Evolutionary conservation across 2,888 invertebrate species (phyloP), one percentile per base, ranked within the genome.

Genomic region (Microctonus hyperodae): DNA sequence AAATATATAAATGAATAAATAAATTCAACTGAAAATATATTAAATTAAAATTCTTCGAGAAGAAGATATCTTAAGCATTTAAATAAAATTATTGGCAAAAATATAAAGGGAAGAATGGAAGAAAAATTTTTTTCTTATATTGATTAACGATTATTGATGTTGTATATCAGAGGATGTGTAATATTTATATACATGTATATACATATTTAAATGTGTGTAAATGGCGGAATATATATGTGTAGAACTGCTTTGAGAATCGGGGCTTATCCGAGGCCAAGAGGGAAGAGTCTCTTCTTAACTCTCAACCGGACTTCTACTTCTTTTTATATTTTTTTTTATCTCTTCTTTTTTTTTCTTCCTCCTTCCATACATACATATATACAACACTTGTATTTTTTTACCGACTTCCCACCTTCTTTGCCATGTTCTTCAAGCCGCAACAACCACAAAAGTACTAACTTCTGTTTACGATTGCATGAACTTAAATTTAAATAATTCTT

Each of bases 41-140:
- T 44, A 44, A 44, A 44, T 44, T 44, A 44, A 44, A 44, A n/a
- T n/a, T 44, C n/a, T n/a, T n/a, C n/a, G n/a, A n/a, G n/a, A n/a
- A n/a, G n/a, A 37, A n/a, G 13, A 11, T 37, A n/a, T 37, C n/a
- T 37, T 37, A 37, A 37, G n/a, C 16, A 44, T 44, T 16, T 44
- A 44, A 44, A 16, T 16, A 44, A 44, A 16, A n/a, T 16, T 44
- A n/a, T 16, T 44, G 16, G 16, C 16, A 44, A 44, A 3, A 44
- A 5, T 28, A 28, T 5, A 44, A 44, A 16, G 16, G 5, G 44
- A n/a, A 16, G 16, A n/a, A n/a, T n/a, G n/a, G n/a, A 44, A n/a
- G 16, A 44, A 44, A 44, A 44, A 44, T 44, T 16, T 44, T 16
- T 16, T 44, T 16, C n/a, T n/a, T 44, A 16, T 44, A 44, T 44